Base-by-base conservation (phyloP, 2,113 vertebrate species). In the Thoracochromis brauschi region DNA sequence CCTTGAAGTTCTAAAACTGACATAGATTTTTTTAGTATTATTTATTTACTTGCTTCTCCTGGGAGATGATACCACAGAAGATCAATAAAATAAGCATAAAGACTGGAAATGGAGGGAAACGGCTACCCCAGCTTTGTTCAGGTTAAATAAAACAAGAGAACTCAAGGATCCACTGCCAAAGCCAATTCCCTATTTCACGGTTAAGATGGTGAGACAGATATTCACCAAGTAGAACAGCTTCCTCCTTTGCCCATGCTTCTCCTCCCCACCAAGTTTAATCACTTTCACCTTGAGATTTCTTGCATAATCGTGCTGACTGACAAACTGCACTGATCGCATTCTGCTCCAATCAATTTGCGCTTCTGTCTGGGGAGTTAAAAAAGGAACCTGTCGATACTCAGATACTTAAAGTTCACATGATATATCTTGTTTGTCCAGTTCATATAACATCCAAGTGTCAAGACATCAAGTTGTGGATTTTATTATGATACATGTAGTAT, bases 241-340 rank as follows among this genome's bases (percentile, higher is more conserved):
- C 40, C 9, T 11, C 40, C 21, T 17, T 45, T 73, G 65, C 7
- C 33, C 63, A 42, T 40, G n/a, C 65, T 21, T 47, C 40, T 42
- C 7, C 63, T 73, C 40, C 3, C 13, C 3, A 73, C 68, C 68
- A 16, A 26, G 40, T 17, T 73, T 29, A 45, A 45, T 2, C 21
- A 73, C 0, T 3, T 26, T 45, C 68, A 26, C 5, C 8, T 26
- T 3, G 38, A 45, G 0, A 6, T 14, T 42, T 73, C 0, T 45
- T 73, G 8, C 21, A 45, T 45, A 73, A 73, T 26, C 0, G 1
- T 6, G 0, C 0, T 26, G 63, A 68, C 35, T 13, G 63, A 68
- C 63, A 68, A 40, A 40, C 63, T 40, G 63, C 35, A 40, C 63
- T 40, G 65, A 73, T 71, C 4, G 0, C 16, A 63, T 63, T 63